These are phyloP conservation scores for Ailuropoda melanoleuca DNA, from an alignment of 2,113 vertebrate species.

Conservation along the genomic window DNA sequence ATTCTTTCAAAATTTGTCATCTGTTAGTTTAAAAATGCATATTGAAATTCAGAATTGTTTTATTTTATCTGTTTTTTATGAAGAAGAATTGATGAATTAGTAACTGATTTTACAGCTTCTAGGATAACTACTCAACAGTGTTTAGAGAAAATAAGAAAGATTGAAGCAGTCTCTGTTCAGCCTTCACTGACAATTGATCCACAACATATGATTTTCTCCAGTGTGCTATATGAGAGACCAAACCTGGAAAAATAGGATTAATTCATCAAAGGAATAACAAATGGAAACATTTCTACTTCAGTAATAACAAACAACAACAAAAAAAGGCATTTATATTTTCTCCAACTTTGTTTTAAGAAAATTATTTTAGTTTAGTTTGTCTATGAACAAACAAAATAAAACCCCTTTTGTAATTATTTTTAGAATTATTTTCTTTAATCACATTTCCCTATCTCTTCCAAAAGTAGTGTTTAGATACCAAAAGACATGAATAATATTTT, in stretches of 20 bases:
- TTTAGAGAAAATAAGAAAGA: constrained; percentile 31
- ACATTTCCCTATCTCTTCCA: not conserved
- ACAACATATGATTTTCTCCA: constrained; percentile 23
- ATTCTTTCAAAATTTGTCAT: not conserved
- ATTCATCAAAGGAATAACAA: constrained; percentile 10
- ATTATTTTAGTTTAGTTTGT: not conserved
- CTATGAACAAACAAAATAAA: not conserved
- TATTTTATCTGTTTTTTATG: not conserved
- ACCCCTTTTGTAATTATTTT: not conserved
- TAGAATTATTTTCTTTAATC: not conserved
- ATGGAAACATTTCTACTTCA: not conserved
- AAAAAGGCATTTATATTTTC: not conserved
- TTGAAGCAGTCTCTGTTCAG: not conserved
- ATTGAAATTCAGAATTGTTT: not conserved
- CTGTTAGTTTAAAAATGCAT: not conserved
- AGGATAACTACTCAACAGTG: not conserved
- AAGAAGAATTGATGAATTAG: not conserved
- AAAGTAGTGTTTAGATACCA: constrained; percentile 19
- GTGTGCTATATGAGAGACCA: not conserved
- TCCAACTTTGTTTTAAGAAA: not conserved
- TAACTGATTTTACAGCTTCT: not conserved
- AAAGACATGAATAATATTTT: constrained; percentile 8
- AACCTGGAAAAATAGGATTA: not conserved
- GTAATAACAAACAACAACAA: not conserved
- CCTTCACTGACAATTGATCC: not conserved